These are phyloP conservation scores for Carpatolechia fugitivella DNA, from an alignment of 2,888 invertebrate genomes.

Conservation along the genomic window DNA sequence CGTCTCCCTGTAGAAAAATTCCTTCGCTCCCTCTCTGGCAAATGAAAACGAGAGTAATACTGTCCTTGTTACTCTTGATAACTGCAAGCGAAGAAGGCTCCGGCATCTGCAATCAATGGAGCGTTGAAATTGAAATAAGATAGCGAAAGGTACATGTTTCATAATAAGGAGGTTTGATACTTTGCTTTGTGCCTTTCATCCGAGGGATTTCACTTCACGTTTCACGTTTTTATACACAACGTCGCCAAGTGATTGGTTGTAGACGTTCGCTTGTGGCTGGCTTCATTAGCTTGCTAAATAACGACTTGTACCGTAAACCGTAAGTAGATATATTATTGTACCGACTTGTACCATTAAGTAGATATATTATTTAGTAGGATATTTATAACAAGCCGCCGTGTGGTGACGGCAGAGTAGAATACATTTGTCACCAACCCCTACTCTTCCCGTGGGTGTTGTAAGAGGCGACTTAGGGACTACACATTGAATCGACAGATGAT, in stretches of 20 bases:
- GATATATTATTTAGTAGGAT: no score
- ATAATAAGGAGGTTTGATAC: slow-evolving; percentile 52
- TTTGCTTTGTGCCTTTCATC: slow-evolving; percentile 28
- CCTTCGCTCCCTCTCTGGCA: slow-evolving; percentile 44
- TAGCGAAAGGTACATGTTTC: slow-evolving; percentile 64
- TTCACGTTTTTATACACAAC: slow-evolving; percentile 22
- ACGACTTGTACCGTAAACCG: background rate
- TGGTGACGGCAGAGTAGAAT: no score
- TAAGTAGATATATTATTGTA: no score
- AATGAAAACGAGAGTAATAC: slow-evolving; percentile 27
- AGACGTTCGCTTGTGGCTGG: background rate
- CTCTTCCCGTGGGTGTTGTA: no score
- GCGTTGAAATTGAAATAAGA: slow-evolving; percentile 78
- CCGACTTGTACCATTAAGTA: no score
- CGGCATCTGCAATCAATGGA: slow-evolving; percentile 77
- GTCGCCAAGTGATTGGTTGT: slow-evolving; percentile 11
- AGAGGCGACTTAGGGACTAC: no score
- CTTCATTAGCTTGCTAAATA: slow-evolving; percentile 3
- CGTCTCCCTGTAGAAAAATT: slow-evolving; percentile 63
- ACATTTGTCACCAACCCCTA: no score
- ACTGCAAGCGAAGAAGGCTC: slow-evolving; percentile 62
- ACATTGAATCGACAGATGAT: no score
- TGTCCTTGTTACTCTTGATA: slow-evolving; percentile 47
- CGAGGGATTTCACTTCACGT: slow-evolving; percentile 38
- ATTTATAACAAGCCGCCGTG: no score